A percentile compares a stretch with the other conserved stretches of the same genome.
Evolutionary conservation across 2,888 invertebrate genomes (phyloP).

Genomic region (Fragum whitleyi): DNA sequence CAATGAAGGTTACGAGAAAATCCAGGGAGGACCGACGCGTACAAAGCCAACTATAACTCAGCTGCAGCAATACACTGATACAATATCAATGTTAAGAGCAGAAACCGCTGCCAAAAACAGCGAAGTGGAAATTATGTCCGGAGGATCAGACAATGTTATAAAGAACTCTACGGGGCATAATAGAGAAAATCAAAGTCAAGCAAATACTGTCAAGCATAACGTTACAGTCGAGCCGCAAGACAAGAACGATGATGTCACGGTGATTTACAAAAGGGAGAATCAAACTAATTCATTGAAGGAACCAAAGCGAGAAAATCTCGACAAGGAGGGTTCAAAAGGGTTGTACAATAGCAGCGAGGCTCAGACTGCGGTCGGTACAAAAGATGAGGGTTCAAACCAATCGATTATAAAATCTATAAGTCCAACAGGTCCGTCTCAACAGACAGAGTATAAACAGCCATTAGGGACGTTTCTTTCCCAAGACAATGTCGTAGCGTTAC

Average conservation of each 20-base stretch:
- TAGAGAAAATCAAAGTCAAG: not conserved
- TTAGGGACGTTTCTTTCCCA: not conserved
- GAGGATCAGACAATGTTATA: not conserved
- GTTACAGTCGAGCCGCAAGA: not conserved
- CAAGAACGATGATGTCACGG: not conserved
- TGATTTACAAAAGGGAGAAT: not conserved
- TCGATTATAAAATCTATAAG: not conserved
- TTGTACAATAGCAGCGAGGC: not conserved
- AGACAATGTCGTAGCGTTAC: constrained; percentile 1
- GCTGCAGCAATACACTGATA: not conserved
- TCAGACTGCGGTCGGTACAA: not conserved
- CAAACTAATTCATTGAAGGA: not conserved
- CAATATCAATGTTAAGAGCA: not conserved
- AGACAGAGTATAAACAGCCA: not conserved
- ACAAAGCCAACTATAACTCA: not conserved
- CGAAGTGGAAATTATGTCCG: not conserved
- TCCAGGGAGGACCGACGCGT: not conserved
- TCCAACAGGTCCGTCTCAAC: not conserved
- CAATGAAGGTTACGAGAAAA: not conserved
- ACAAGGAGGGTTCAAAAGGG: not conserved
- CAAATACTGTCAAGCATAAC: not conserved
- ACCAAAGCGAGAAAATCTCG: not conserved
- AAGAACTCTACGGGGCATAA: not conserved
- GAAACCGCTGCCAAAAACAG: not conserved
- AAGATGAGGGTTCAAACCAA: not conserved